Evolutionary conservation across 2,113 vertebrate genomes (phyloP).

Genomic region (Ploceus nigricollis): DNA sequence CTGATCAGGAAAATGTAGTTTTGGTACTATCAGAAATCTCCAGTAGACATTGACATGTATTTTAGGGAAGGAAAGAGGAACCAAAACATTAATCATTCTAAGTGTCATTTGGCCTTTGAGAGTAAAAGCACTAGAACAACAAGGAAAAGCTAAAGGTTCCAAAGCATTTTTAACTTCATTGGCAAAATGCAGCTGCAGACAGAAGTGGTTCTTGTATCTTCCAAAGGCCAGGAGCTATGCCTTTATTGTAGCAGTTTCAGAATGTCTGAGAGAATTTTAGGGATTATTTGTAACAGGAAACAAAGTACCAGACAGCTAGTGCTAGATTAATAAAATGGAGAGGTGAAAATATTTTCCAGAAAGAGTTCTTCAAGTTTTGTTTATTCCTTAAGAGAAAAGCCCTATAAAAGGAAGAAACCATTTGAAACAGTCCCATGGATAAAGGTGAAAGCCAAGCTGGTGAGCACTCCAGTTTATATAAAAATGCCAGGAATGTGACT

Average conservation of each 20-base stretch:
- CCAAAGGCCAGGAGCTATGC: not conserved
- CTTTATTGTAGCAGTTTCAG: not conserved
- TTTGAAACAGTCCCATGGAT: not conserved
- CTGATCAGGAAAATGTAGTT: not conserved
- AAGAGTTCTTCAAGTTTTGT: not conserved
- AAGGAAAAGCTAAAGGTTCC: not conserved
- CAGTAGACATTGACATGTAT: not conserved
- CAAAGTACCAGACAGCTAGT: not conserved
- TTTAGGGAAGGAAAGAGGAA: not conserved
- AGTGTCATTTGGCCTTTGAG: not conserved
- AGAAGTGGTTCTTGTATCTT: not conserved
- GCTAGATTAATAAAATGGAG: not conserved
- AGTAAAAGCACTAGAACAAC: not conserved
- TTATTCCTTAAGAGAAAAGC: not conserved
- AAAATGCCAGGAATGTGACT: not conserved
- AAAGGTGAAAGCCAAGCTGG: not conserved
- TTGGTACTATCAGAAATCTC: not conserved
- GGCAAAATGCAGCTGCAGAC: not conserved
- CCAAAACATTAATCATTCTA: not conserved
- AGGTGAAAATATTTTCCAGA: not conserved
- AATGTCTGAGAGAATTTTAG: not conserved
- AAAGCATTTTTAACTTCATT: not conserved
- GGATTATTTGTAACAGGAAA: not conserved
- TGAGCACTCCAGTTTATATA: fast-evolving
- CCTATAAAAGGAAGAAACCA: not conserved